Evolutionary conservation across 2,888 invertebrate genomes (phyloP).

Genomic region (Trichopria drosophilae): DNA sequence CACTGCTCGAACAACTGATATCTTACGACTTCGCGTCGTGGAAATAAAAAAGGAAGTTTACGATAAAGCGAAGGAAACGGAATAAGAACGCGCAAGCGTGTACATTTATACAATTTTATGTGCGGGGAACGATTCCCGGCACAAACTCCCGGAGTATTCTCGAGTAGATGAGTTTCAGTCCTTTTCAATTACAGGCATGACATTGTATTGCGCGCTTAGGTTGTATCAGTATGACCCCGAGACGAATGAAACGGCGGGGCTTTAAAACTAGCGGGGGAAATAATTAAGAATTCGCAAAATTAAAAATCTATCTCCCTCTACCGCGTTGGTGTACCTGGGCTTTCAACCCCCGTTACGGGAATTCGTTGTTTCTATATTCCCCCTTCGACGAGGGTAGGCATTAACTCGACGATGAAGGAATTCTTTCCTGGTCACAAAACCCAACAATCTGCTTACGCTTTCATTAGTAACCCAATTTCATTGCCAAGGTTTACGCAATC

Average conservation of each 20-base stretch:
- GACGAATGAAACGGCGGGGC: constrained; percentile 17
- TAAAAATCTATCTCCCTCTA: constrained; percentile 43
- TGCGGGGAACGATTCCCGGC: constrained; percentile 14
- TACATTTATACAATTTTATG: constrained; percentile 31
- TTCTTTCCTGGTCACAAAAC: background rate
- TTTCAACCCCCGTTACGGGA: constrained; percentile 24
- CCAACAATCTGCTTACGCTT: no score
- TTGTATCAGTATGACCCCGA: constrained; percentile 30
- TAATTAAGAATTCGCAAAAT: constrained; percentile 49
- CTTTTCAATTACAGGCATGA: constrained; percentile 45
- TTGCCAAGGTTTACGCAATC: no score
- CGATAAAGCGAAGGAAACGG: constrained; percentile 1
- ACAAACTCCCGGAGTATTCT: constrained; percentile 7
- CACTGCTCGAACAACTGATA: no score
- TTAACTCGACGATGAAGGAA: constrained; percentile 36
- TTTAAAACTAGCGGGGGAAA: constrained; percentile 43
- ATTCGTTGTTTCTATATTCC: background rate
- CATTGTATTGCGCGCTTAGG: constrained; percentile 37
- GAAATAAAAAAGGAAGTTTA: no score
- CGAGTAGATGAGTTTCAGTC: constrained; percentile 32
- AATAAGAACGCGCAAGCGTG: background rate
- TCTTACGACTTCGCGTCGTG: no score
- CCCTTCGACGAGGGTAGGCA: constrained; percentile 12
- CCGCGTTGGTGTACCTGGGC: constrained; percentile 20
- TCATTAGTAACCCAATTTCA: no score